Base-by-base conservation (phyloP, 2,888 invertebrate genomes). In the Erebia palarica region DNA sequence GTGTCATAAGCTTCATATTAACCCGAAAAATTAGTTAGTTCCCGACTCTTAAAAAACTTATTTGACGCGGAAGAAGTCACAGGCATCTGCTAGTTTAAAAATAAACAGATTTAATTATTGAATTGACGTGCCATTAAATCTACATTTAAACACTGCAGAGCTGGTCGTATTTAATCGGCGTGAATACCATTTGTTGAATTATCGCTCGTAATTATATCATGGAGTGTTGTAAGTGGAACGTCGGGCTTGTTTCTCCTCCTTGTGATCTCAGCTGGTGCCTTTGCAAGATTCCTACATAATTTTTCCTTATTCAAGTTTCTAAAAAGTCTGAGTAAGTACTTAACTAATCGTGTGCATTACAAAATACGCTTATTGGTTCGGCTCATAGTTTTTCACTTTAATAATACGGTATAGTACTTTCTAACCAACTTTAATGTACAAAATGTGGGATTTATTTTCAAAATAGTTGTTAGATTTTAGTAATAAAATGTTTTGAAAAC, bases 171-270 rank as follows among this genome's bases (percentile, higher is more conserved):
- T 69, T 72, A 63, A 51, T 42, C 69, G 63, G 47, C 66, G 21
- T 59, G 69, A 69, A 72, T 72, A 74, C 71, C 74, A 71, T 59
- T 71, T 72, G 69, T 73, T 73, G 68, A 61, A 67, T 69, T 74
- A 74, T 63, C 72, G 67, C 70, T 69, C 72, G 65, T 72, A 73
- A 74, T 74, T 71, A 73, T 70, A 73, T 68, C 69, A 70, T 65
- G 70, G 71, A 68, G 68, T 59, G 66, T 75, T 75, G 73, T 74
- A 75, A 74, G 74, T 75, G 73, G 71, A 74, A 71, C 74, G 71
- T 73, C 44, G 69, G 74, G 72, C 74, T 76, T 75, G 76, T 75
- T 75, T 75, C 70, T 72, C 70, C 69, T 75, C 72, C 73, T 75
- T 76, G 75, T 76, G 73, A 73, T 72, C 71, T 76, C 70, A 69